These are phyloP conservation scores for Zophobas atratus DNA, from an alignment of 1,140 invertebrate species.

Conservation along the genomic window DNA sequence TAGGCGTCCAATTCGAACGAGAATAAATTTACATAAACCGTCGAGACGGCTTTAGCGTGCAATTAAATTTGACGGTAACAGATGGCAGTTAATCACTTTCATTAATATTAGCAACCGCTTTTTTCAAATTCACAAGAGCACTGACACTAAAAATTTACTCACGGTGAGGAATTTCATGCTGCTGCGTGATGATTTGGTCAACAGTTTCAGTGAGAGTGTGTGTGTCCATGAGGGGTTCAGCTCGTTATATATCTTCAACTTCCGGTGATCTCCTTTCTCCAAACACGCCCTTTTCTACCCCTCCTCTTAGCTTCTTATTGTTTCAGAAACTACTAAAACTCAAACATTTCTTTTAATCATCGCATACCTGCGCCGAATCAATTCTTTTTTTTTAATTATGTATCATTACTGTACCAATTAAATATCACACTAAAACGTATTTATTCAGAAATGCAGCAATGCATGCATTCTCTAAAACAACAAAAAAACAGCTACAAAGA, in stretches of 20 bases:
- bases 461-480: no score
- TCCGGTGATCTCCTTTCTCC: constrained; percentile 64
- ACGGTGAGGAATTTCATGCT: constrained; percentile 57
- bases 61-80: constrained; percentile 7
- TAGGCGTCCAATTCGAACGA: not conserved
- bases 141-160: constrained; percentile 32
- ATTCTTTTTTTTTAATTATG: no score
- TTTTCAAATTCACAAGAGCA: constrained; percentile 8
- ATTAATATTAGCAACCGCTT: not conserved
- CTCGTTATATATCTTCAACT: constrained; percentile 59
- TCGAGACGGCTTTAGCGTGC: not conserved
- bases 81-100: constrained; percentile 4
- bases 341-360: constrained; percentile 7
- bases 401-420: no score
- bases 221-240: constrained; percentile 53
- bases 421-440: no score
- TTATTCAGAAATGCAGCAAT: no score
- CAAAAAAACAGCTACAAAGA: no score
- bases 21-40: constrained; percentile 2
- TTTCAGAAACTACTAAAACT: constrained; percentile 31
- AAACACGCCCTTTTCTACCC: constrained; percentile 54
- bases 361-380: not conserved
- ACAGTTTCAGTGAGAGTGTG: constrained; percentile 57
- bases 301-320: constrained; percentile 18
- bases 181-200: constrained; percentile 46